Percentiles rank a stretch among this genome's conserved stretches.
Evolutionary conservation across 2,797 vertebrate genomes (phyloP).

Genomic region (Tachyglossus aculeatus): DNA sequence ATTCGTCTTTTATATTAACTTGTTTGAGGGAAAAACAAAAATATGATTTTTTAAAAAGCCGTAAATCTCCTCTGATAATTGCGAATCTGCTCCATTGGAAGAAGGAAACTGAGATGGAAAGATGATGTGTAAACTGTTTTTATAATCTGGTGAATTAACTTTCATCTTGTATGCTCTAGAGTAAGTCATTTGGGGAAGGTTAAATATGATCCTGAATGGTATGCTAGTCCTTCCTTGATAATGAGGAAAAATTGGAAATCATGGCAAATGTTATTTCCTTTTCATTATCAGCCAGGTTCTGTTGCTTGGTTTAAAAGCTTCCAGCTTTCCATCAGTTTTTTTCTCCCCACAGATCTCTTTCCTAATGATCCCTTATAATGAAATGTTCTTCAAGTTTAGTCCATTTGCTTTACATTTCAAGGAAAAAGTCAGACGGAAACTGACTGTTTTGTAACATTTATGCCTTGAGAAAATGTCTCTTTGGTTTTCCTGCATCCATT

Average conservation of each 20-base stretch:
- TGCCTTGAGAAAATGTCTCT: conserved; percentile 39
- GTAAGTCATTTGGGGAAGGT: conserved; percentile 67
- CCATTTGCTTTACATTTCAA: conserved; percentile 28
- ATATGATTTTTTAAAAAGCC: conserved; percentile 61
- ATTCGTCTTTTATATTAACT: conserved; percentile 74
- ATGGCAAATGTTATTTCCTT: conserved; percentile 60
- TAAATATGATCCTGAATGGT: conserved; percentile 38
- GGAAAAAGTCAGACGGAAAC: conserved; percentile 51
- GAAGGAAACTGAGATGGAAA: conserved; percentile 53
- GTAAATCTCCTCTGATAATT: conserved; percentile 65
- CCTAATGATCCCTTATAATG: conserved; percentile 53
- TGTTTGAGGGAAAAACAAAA: conserved; percentile 71
- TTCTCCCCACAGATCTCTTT: conserved; percentile 44
- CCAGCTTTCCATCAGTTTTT: conserved; percentile 34
- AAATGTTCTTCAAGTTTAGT: conserved; percentile 52
- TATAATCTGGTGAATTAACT: conserved; percentile 63
- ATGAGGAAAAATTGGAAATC: conserved; percentile 66
- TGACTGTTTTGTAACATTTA: conserved; percentile 37
- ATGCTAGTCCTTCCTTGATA: conserved; percentile 59
- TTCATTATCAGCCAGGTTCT: conserved; percentile 40
- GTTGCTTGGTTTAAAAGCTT: conserved; percentile 16
- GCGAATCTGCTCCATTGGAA: conserved; percentile 39
- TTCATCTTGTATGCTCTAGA: conserved; percentile 62
- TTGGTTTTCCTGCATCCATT: conserved; percentile 54
- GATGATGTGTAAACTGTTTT: conserved; percentile 53